Conservation (phyloP, 23 tunicate genomes). For the Phallusia fumigata region DNA sequence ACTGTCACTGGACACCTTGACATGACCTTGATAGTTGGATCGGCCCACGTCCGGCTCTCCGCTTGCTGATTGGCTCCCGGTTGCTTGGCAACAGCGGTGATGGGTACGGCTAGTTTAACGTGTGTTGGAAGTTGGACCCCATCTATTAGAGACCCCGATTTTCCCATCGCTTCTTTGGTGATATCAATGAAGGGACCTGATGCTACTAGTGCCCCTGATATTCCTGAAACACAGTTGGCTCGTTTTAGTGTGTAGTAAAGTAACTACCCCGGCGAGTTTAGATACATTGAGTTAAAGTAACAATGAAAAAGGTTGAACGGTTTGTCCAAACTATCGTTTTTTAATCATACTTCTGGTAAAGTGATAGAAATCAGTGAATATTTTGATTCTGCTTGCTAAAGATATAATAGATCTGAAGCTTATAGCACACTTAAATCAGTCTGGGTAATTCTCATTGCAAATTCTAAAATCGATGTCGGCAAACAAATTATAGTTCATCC, state of each 20-base stretch:
- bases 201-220: slow-evolving; percentile 49
- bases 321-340: too few relatives aligned
- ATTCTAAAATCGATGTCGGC: too few relatives aligned
- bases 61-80: background rate
- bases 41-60: slow-evolving; percentile 1
- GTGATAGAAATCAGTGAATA: too few relatives aligned
- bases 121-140: slow-evolving; percentile 54
- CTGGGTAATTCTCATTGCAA: too few relatives aligned
- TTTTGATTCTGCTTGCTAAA: too few relatives aligned
- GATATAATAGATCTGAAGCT: too few relatives aligned
- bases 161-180: slow-evolving; percentile 69
- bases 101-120: slow-evolving; percentile 40
- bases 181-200: slow-evolving; percentile 59
- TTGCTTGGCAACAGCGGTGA: slow-evolving; percentile 27
- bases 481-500: background rate
- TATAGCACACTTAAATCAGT: too few relatives aligned
- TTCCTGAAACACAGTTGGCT: slow-evolving; percentile 23
- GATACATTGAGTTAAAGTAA: too few relatives aligned
- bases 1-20: slow-evolving; percentile 12
- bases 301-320: too few relatives aligned
- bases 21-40: slow-evolving; percentile 34
- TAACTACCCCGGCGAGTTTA: too few relatives aligned
- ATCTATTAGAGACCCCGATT: slow-evolving; percentile 31
- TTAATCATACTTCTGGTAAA: too few relatives aligned
- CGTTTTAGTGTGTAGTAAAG: too few relatives aligned